These are phyloP conservation scores for Deroptyus accipitrinus DNA, from an alignment of 2,113 vertebrate genomes.

Conservation along the genomic window DNA sequence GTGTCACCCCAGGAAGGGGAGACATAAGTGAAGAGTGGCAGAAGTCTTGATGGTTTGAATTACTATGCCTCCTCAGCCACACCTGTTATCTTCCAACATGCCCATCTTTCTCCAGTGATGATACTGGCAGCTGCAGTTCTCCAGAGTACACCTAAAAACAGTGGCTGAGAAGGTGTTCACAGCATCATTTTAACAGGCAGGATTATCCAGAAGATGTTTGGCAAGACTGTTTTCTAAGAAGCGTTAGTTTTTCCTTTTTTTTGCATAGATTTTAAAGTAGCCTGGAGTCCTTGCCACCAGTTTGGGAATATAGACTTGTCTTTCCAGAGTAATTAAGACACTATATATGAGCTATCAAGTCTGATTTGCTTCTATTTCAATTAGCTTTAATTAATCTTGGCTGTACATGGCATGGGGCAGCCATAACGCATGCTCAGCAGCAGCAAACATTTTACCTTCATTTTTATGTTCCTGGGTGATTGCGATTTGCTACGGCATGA, in stretches of 20 bases:
- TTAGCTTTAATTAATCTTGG: not conserved
- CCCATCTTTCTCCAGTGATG: not conserved
- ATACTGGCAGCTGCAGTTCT: not conserved
- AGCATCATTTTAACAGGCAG: not conserved
- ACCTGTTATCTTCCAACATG: not conserved
- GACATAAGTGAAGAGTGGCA: not conserved
- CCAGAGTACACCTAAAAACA: not conserved
- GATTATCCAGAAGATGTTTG: not conserved
- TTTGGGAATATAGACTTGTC: not conserved
- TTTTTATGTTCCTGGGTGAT: not conserved
- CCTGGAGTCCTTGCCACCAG: not conserved
- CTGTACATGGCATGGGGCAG: not conserved
- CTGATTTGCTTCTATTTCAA: not conserved
- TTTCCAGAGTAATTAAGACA: not conserved
- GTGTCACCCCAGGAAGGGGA: not conserved
- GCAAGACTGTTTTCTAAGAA: not conserved
- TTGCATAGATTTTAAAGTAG: not conserved
- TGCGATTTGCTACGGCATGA: not conserved
- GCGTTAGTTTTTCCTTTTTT: not conserved
- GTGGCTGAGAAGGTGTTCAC: not conserved
- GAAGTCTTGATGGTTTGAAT: not conserved
- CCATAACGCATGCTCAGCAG: not conserved
- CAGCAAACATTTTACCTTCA: not conserved
- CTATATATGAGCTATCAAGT: not conserved
- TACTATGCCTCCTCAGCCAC: not conserved